Percentiles rank a stretch among this genome's conserved stretches.
phyloP scores from a whole-genome alignment of 2,888 invertebrate genomes.

The Hyles lineata region DNA sequence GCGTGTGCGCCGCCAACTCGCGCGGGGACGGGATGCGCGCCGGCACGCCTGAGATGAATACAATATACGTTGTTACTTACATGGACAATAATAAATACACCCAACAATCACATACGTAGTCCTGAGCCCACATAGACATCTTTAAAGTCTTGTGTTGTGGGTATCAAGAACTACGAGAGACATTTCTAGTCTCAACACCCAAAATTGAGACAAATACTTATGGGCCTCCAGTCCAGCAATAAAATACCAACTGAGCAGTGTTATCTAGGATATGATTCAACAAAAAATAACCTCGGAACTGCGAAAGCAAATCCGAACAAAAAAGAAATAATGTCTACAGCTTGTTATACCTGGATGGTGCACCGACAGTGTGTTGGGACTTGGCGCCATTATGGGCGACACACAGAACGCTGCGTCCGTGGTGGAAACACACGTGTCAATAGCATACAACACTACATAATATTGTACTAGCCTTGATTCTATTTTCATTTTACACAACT shows the following conservation, averaged over 20 bases:
- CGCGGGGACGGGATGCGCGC: slow-evolving; percentile 92
- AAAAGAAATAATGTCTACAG: not conserved
- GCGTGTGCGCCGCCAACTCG: slow-evolving; percentile 93
- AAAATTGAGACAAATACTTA: too few relatives aligned
- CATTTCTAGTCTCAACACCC: too few relatives aligned
- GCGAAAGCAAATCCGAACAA: too few relatives aligned
- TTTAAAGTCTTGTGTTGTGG: too few relatives aligned
- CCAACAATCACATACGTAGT: too few relatives aligned
- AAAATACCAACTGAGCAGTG: not conserved
- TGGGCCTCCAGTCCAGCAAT: slow-evolving; percentile 24
- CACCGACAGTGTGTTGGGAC: slow-evolving; percentile 87
- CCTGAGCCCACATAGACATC: too few relatives aligned
- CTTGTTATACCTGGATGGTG: slow-evolving; percentile 86
- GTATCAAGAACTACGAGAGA: too few relatives aligned
- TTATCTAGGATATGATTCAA: too few relatives aligned
- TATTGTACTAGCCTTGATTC: not conserved
- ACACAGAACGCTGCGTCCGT: slow-evolving; percentile 89
- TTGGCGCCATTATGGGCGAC: slow-evolving; percentile 88
- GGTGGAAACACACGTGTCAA: slow-evolving; percentile 36
- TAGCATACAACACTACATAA: not conserved
- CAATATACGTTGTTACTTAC: too few relatives aligned
- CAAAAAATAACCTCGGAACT: too few relatives aligned
- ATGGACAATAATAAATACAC: not conserved
- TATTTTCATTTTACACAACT: too few relatives aligned
- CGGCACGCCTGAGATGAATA: slow-evolving; percentile 87